Percentiles rank a stretch among this genome's conserved stretches.
Conservation (phyloP, 92 coral and sea anemone species). For the Galaxea fascicularis region DNA sequence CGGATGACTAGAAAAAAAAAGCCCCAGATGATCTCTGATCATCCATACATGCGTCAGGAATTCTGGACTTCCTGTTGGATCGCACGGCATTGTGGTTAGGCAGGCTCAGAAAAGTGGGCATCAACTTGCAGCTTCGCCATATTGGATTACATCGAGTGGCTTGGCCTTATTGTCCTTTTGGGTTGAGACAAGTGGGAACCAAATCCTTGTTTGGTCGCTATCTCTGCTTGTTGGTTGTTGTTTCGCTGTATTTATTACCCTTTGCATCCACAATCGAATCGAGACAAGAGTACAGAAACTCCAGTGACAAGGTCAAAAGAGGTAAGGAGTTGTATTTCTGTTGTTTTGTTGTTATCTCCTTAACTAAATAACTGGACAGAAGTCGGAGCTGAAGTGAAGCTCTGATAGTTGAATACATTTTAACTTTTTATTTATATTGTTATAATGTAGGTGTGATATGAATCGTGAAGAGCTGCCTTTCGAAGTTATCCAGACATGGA, state of each 20-base stretch:
- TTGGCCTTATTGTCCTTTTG: neutral
- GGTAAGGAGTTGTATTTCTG: conserved; percentile 3
- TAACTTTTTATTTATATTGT: neutral
- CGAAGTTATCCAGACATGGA: conserved; percentile 5
- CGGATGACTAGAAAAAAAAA: too few relatives aligned
- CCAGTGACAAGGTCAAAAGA: conserved; percentile 3
- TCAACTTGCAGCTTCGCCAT: neutral
- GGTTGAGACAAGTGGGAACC: neutral
- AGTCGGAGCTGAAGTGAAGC: neutral
- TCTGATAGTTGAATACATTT: neutral
- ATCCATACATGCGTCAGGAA: conserved; percentile 52
- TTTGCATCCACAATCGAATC: neutral
- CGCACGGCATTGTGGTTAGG: conserved; percentile 53
- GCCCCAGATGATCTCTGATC: too few relatives aligned
- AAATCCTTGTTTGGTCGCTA: neutral
- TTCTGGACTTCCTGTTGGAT: conserved; percentile 51
- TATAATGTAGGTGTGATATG: neutral
- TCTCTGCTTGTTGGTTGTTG: neutral
- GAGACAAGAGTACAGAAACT: conserved; percentile 1
- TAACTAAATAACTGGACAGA: neutral
- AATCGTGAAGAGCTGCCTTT: neutral
- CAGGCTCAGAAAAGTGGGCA: conserved; percentile 52
- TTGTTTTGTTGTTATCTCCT: neutral
- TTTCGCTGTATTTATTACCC: neutral
- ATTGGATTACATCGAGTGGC: conserved; percentile 8